phyloP scores from a whole-genome alignment of 1,140 invertebrate genomes.

The Magallana ariakensis region DNA sequence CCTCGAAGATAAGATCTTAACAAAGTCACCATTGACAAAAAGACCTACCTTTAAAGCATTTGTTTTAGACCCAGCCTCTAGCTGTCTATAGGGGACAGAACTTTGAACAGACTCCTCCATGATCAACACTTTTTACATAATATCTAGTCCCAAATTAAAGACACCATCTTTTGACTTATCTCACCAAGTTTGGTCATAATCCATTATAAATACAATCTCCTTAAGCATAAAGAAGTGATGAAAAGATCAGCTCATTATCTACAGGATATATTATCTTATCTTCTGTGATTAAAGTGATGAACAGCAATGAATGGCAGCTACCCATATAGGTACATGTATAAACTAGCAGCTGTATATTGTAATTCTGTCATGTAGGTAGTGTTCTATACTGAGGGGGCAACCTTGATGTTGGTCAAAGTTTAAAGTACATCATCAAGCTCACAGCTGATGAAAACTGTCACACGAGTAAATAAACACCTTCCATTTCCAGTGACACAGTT shows the following conservation, averaged over 20 bases:
- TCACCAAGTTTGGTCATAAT: neutral
- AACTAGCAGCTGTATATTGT: neutral
- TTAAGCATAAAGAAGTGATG: neutral
- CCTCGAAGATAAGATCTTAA: too few species aligned
- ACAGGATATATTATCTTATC: neutral
- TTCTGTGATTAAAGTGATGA: neutral
- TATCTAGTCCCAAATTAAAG: neutral
- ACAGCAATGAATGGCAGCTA: neutral
- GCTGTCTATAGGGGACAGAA: slow-evolving; percentile 5
- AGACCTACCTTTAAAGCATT: neutral
- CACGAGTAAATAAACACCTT: too few species aligned
- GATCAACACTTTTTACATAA: neutral
- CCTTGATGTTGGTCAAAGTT: slow-evolving; percentile 8
- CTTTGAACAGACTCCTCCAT: neutral
- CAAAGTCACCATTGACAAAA: too few species aligned
- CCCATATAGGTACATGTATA: too few species aligned
- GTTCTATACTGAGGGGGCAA: too few species aligned
- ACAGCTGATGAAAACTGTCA: neutral
- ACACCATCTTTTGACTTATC: neutral
- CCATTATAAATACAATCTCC: neutral
- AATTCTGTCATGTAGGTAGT: too few species aligned
- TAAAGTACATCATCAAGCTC: neutral
- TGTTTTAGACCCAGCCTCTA: neutral
- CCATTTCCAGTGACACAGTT: too few species aligned
- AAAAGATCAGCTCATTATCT: neutral